These are phyloP conservation scores for Stichopus chloronotus DNA, from an alignment of 35 echinoderm and acorn worm genomes.

Conservation along the genomic window DNA sequence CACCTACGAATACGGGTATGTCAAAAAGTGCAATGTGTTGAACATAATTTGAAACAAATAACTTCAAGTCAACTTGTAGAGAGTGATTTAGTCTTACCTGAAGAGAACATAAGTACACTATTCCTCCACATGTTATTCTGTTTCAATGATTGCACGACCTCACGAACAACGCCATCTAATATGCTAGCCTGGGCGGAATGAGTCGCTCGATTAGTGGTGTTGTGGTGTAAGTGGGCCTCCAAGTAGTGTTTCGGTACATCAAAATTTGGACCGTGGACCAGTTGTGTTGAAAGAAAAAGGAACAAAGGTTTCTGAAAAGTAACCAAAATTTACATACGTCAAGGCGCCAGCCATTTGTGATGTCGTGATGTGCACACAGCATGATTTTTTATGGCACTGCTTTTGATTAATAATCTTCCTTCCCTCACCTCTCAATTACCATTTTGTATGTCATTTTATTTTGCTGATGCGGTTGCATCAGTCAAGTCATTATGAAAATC, in stretches of 20 bases:
- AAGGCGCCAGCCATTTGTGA: not conserved
- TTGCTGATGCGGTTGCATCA: too few relatives aligned
- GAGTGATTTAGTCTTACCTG: not conserved
- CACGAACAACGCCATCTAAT: slow-evolving; percentile 28
- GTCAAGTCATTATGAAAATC: too few relatives aligned
- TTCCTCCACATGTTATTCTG: slow-evolving; percentile 46
- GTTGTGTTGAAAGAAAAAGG: slow-evolving; percentile 43
- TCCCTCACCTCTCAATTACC: too few relatives aligned
- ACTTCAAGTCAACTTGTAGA: too few relatives aligned
- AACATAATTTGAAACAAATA: too few relatives aligned
- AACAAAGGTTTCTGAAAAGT: slow-evolving; percentile 53
- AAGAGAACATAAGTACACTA: slow-evolving; percentile 41
- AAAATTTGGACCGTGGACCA: slow-evolving; percentile 34
- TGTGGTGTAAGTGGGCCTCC: not conserved
- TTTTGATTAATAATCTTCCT: too few relatives aligned
- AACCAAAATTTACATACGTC: not conserved
- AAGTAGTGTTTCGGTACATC: slow-evolving; percentile 24
- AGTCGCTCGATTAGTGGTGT: not conserved
- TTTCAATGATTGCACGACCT: slow-evolving; percentile 19
- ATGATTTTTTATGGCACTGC: too few relatives aligned
- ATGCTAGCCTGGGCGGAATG: slow-evolving; percentile 35
- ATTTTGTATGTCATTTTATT: too few relatives aligned
- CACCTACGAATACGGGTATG: too few relatives aligned
- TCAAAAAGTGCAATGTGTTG: too few relatives aligned
- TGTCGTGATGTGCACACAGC: too few relatives aligned